Percentiles rank a stretch among this genome's conserved stretches.
Evolutionary conservation across 1,140 invertebrate species (phyloP).

Genomic region (Formica selysi): DNA sequence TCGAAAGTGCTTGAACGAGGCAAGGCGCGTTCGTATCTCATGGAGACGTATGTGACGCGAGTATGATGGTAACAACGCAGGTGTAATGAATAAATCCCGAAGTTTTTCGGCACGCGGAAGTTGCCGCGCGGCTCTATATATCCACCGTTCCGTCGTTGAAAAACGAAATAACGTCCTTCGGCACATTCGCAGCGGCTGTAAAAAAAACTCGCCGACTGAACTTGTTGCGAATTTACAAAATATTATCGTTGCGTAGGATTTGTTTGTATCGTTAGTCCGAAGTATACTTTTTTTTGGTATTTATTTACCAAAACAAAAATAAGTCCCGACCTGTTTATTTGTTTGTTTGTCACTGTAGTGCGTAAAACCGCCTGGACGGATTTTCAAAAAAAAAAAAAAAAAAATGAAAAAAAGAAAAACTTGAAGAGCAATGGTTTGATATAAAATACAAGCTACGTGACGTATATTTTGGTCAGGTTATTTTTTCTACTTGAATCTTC

Average conservation of each 20-base stretch:
- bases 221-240: constrained; percentile 52
- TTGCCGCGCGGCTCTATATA: constrained; percentile 30
- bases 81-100: constrained; percentile 73
- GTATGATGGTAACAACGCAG: constrained; percentile 68
- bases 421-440: constrained; percentile 31
- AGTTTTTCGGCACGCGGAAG: constrained; percentile 61
- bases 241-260: constrained; percentile 47
- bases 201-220: constrained; percentile 41
- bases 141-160: constrained; percentile 16
- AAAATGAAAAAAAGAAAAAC: constrained; percentile 43
- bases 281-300: constrained; percentile 28
- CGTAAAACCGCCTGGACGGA: constrained; percentile 2
- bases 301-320: constrained; percentile 57
- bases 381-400: not conserved
- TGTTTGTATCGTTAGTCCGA: constrained; percentile 21
- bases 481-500: constrained; percentile 8
- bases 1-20: constrained; percentile 44
- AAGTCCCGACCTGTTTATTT: constrained; percentile 32
- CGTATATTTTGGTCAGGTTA: constrained; percentile 22
- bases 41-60: constrained; percentile 66
- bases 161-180: constrained; percentile 45
- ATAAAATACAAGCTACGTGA: constrained; percentile 21
- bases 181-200: constrained; percentile 18
- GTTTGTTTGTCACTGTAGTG: constrained; percentile 15
- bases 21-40: constrained; percentile 67